A percentile compares a stretch with the other conserved stretches of the same genome.
Evolutionary conservation across 2,113 vertebrate genomes (phyloP).

Genomic region (Lepus timidus): DNA sequence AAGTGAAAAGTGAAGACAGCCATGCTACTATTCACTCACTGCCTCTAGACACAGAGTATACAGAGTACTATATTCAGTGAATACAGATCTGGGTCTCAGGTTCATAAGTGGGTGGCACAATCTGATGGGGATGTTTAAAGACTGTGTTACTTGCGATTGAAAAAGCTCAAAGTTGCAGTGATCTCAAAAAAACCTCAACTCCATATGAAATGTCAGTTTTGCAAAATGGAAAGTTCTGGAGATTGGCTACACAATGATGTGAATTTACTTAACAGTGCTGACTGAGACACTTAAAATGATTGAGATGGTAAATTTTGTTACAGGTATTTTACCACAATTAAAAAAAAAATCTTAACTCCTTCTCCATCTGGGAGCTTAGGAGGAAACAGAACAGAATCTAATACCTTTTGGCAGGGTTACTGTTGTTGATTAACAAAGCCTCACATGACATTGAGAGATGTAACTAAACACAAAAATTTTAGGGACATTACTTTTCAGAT

Average conservation of each 20-base stretch:
- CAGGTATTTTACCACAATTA: background rate
- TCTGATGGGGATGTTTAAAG: background rate
- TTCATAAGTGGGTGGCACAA: background rate
- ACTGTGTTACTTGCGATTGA: background rate
- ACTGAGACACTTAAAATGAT: background rate
- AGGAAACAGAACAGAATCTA: background rate
- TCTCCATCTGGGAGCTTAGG: background rate
- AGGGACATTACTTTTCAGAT: constrained; percentile 85
- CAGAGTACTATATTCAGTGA: background rate
- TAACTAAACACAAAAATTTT: constrained; percentile 51
- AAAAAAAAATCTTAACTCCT: background rate
- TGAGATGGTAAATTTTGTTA: background rate
- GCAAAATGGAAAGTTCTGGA: background rate
- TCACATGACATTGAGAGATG: background rate
- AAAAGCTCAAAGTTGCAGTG: constrained; percentile 14
- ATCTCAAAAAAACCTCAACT: constrained; percentile 25
- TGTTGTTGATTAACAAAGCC: background rate
- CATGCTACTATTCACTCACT: background rate
- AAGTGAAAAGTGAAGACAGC: background rate
- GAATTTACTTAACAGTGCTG: background rate
- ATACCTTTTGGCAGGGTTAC: background rate
- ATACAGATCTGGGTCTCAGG: background rate
- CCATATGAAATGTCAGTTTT: background rate
- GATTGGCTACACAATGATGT: background rate
- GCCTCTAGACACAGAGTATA: background rate